Evolutionary conservation across 2,888 invertebrate genomes (phyloP).

Genomic region (Lathronympha strigana): DNA sequence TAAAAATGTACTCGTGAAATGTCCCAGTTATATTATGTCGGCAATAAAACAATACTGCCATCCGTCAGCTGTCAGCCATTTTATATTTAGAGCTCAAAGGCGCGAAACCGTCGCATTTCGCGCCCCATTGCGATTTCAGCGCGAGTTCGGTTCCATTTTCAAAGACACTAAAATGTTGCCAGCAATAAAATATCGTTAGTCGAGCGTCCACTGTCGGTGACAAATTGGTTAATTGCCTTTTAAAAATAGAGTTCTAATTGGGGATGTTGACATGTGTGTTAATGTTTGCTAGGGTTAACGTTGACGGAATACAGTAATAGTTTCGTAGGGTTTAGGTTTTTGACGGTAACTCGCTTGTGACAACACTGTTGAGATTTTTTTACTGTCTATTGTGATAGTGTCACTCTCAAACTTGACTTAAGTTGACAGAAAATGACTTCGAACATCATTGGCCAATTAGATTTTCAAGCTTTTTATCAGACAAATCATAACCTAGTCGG

Average conservation of each 20-base stretch:
- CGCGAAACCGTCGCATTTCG: constrained; percentile 69
- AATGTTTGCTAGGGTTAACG: constrained; percentile 13
- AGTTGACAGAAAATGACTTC: too few species aligned
- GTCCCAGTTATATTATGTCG: too few species aligned
- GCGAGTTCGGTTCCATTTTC: constrained; percentile 77
- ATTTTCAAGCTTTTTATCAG: too few species aligned
- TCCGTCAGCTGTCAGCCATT: constrained; percentile 49
- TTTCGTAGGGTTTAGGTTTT: too few species aligned
- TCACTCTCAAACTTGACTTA: too few species aligned
- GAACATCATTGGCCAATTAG: too few species aligned
- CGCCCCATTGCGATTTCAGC: constrained; percentile 62
- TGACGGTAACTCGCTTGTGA: too few species aligned
- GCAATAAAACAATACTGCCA: constrained; percentile 42
- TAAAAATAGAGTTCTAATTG: constrained; percentile 46
- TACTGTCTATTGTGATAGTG: too few species aligned
- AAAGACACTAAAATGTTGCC: constrained; percentile 79
- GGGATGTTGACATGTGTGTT: constrained; percentile 40
- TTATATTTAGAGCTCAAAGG: constrained; percentile 68
- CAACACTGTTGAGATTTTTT: too few species aligned
- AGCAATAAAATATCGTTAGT: constrained; percentile 70
- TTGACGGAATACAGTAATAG: neutral
- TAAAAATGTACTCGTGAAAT: too few species aligned
- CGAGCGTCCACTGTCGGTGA: constrained; percentile 70
- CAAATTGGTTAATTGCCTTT: constrained; percentile 79
- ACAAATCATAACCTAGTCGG: too few species aligned